These are phyloP conservation scores for Mobula birostris DNA, from an alignment of 2,113 vertebrate species.

Conservation along the genomic window DNA sequence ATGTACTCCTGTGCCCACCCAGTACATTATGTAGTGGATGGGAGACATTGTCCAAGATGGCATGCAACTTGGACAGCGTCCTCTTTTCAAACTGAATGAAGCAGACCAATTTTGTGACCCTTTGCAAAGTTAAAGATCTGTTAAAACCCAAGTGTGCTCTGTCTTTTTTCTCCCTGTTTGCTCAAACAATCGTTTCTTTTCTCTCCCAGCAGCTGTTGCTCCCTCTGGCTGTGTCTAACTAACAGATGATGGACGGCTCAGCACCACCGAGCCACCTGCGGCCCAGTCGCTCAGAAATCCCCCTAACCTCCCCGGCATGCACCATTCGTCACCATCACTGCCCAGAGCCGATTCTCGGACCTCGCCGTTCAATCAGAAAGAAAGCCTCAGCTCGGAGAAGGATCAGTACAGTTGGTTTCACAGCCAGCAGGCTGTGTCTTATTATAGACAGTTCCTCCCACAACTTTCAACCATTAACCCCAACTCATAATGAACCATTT, in stretches of 20 bases:
- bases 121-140: background rate
- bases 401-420: background rate
- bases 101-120: too few relatives aligned
- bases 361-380: background rate
- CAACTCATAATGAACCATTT: background rate
- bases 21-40: too few relatives aligned
- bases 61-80: too few relatives aligned
- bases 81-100: too few relatives aligned
- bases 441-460: background rate
- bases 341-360: background rate
- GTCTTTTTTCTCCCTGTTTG: background rate
- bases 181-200: background rate
- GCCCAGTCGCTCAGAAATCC: background rate
- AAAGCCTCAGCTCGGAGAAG: background rate
- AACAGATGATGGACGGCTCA: background rate
- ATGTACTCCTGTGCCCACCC: too few relatives aligned
- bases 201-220: background rate
- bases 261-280: background rate
- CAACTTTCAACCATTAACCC: background rate
- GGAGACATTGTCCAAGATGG: too few relatives aligned
- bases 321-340: background rate
- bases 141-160: background rate
- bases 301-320: background rate
- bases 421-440: background rate
- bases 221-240: background rate